Conservation (phyloP, 1,140 invertebrate genomes). For the Pachypsylla venusta region DNA sequence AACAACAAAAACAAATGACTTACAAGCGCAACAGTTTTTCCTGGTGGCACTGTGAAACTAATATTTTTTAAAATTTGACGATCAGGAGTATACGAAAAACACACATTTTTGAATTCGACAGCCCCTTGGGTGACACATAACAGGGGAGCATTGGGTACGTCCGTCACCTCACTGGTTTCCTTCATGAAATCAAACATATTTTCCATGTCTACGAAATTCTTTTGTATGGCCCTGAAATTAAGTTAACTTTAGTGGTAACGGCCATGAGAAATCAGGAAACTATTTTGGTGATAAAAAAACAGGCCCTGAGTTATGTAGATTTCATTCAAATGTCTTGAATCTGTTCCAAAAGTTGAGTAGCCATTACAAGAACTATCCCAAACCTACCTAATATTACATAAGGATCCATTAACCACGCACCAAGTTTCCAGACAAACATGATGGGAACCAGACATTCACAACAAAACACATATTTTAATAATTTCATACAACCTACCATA, state of each 20-base stretch:
- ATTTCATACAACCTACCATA: too few species aligned
- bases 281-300: background rate
- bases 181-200: constrained; percentile 94
- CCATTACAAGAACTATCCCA: too few species aligned
- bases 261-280: background rate
- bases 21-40: constrained; percentile 83
- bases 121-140: constrained; percentile 53
- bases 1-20: constrained; percentile 29
- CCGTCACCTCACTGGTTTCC: constrained; percentile 71
- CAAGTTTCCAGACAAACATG: too few species aligned
- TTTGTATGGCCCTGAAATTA: constrained; percentile 71
- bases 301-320: background rate
- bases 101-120: constrained; percentile 79
- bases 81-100: constrained; percentile 75
- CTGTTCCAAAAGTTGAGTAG: too few species aligned
- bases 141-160: constrained; percentile 57
- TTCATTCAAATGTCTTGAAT: too few species aligned
- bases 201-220: constrained; percentile 97
- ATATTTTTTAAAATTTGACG: constrained; percentile 67
- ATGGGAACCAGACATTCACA: too few species aligned
- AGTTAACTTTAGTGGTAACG: too few species aligned
- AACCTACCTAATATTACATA: too few species aligned
- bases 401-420: too few species aligned
- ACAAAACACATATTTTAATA: too few species aligned
- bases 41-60: constrained; percentile 68